phyloP scores from a whole-genome alignment of 2,797 vertebrate species.

The Heteromormyrus szaboi region DNA sequence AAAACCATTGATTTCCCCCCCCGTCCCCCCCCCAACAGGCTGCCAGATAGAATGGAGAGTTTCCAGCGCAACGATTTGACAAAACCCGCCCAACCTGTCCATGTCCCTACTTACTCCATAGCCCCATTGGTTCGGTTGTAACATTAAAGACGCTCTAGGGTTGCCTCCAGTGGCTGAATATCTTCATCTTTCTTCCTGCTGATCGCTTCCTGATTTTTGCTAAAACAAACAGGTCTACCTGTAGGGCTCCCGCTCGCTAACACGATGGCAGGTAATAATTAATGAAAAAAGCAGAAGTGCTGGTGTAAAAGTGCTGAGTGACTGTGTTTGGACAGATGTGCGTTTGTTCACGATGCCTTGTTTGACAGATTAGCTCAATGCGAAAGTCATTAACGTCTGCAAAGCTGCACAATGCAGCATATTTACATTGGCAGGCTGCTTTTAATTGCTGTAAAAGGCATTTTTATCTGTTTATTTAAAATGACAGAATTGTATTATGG shows the following conservation, averaged over 20 bases:
- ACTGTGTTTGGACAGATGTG: background rate
- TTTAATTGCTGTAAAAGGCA: background rate
- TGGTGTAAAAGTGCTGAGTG: background rate
- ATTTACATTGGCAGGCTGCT: background rate
- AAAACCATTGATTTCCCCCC: background rate
- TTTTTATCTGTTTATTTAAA: conserved; percentile 1
- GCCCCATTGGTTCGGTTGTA: background rate
- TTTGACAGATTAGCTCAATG: conserved; percentile 5
- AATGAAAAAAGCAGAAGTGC: background rate
- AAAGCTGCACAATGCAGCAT: background rate
- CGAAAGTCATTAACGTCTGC: background rate
- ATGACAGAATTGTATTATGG: background rate
- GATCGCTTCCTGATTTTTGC: background rate
- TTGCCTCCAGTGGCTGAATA: background rate
- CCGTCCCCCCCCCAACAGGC: background rate
- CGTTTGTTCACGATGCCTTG: background rate
- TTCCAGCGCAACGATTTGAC: background rate
- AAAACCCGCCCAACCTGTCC: background rate
- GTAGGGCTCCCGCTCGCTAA: background rate
- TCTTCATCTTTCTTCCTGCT: background rate
- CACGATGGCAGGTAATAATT: background rate
- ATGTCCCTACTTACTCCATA: background rate
- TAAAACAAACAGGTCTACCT: background rate
- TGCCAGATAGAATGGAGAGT: background rate
- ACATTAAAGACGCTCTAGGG: background rate